phyloP scores from a whole-genome alignment of 2,113 vertebrate species.

The Labrus mixtus region DNA sequence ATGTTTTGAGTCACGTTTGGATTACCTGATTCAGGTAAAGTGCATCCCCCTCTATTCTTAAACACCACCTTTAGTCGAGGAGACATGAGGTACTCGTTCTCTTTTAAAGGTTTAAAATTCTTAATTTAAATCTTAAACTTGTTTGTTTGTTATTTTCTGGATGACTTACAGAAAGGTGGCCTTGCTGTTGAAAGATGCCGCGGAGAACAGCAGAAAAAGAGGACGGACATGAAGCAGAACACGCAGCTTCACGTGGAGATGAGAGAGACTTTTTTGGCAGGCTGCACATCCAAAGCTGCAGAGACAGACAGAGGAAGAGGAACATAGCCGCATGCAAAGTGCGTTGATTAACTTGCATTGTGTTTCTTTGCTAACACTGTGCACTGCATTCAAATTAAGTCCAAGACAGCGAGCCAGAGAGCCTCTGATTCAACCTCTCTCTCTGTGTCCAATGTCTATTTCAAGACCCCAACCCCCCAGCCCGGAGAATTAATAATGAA shows the following conservation, averaged over 20 bases:
- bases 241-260: conserved; percentile 34
- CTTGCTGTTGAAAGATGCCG: conserved; percentile 5
- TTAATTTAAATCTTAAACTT: not conserved
- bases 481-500: conserved; percentile 78
- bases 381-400: conserved; percentile 62
- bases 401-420: conserved; percentile 44
- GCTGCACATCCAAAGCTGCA: conserved; percentile 38
- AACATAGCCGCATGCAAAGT: conserved; percentile 54
- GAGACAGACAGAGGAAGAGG: conserved; percentile 11
- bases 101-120: too few relatives aligned
- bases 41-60: too few relatives aligned
- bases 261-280: conserved; percentile 44
- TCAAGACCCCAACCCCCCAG: conserved; percentile 54
- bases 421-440: conserved; percentile 48
- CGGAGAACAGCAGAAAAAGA: not conserved
- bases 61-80: too few relatives aligned
- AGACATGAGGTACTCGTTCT: too few relatives aligned
- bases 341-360: conserved; percentile 65
- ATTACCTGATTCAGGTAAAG: too few relatives aligned
- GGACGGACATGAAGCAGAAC: conserved; percentile 36
- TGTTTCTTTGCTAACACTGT: conserved; percentile 55
- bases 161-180: not conserved
- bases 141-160: not conserved
- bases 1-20: too few relatives aligned
- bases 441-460: conserved; percentile 68